Percentiles rank a stretch among this genome's conserved stretches.
phyloP scores from a whole-genome alignment of 2,797 vertebrate species.

The Falco berigora region DNA sequence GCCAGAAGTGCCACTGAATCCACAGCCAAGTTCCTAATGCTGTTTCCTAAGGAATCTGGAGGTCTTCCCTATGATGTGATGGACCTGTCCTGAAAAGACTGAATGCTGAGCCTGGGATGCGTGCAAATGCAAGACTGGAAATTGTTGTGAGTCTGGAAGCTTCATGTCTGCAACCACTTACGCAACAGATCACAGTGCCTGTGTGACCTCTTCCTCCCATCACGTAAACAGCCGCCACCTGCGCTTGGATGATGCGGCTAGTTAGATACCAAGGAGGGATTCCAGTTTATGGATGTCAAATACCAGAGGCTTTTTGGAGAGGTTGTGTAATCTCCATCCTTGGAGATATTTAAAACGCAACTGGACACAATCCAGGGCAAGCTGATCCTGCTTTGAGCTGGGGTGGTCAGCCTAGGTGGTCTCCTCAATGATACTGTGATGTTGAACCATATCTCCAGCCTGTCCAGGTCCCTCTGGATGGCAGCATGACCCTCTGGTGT shows the following conservation, averaged over 20 bases:
- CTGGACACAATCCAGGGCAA: neutral
- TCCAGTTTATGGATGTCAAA: neutral
- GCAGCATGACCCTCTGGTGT: neutral
- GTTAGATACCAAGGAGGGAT: neutral
- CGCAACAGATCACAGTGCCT: neutral
- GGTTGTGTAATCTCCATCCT: neutral
- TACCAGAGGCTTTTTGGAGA: neutral
- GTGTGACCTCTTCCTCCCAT: neutral
- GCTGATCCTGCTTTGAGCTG: neutral
- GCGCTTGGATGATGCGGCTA: neutral
- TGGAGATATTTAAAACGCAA: neutral
- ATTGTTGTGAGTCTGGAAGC: neutral
- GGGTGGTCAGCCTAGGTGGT: neutral
- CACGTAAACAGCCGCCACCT: neutral
- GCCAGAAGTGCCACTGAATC: neutral
- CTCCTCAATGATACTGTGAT: neutral
- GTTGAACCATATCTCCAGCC: neutral
- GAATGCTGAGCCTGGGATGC: neutral
- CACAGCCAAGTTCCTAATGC: neutral
- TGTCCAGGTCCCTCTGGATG: neutral
- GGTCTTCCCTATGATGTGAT: neutral
- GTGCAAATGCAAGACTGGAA: neutral
- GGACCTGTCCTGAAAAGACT: neutral
- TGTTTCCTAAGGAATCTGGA: neutral
- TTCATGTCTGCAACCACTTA: neutral